These are phyloP conservation scores for Pseudochirops cupreus DNA, from an alignment of 2,797 vertebrate genomes.

Conservation along the genomic window DNA sequence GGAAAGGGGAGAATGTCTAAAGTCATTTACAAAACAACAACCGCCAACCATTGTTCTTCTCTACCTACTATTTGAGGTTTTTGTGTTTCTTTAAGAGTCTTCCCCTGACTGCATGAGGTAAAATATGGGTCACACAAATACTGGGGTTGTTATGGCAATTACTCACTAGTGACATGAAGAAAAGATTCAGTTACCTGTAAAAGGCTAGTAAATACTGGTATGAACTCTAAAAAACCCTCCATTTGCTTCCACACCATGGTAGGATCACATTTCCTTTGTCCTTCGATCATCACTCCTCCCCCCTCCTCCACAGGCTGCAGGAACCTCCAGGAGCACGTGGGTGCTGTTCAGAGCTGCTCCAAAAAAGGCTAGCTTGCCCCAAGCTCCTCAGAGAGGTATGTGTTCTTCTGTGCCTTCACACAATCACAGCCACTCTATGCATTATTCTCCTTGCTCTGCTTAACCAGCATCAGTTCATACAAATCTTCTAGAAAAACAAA, in stretches of 20 bases:
- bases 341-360: neutral
- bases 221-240: neutral
- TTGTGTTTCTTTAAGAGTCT: constrained; percentile 43
- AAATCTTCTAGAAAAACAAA: constrained; percentile 7
- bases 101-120: constrained; percentile 19
- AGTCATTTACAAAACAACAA: neutral
- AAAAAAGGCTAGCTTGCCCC: neutral
- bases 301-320: neutral
- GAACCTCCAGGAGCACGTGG: neutral
- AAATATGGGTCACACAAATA: constrained; percentile 51
- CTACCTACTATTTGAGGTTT: neutral
- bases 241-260: neutral
- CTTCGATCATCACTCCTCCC: neutral
- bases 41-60: neutral
- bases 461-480: neutral
- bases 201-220: constrained; percentile 33
- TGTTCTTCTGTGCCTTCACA: neutral
- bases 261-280: constrained; percentile 9
- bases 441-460: neutral
- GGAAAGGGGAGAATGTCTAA: neutral
- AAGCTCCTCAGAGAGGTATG: neutral
- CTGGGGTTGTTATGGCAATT: constrained; percentile 44
- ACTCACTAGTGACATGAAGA: constrained; percentile 53
- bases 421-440: neutral
- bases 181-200: constrained; percentile 60